Conservation (phyloP, 1,140 invertebrate species). For the Heliconius hermathena region DNA sequence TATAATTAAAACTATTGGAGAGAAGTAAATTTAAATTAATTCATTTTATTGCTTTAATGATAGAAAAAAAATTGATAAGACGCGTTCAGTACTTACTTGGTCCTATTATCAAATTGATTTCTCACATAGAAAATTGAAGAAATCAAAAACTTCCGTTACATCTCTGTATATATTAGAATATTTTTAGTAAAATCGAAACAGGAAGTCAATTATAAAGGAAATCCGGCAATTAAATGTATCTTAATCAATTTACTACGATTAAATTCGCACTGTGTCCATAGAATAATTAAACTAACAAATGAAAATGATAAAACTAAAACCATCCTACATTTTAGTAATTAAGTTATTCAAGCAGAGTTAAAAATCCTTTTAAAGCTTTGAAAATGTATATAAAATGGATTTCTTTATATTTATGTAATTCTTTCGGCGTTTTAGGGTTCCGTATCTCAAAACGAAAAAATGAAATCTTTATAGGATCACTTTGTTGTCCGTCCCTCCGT, state of each 20-base stretch:
- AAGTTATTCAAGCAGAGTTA: background rate
- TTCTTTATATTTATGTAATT: no score
- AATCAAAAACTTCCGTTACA: constrained; percentile 4
- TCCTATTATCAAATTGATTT: background rate
- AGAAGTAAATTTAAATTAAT: no score
- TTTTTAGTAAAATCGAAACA: constrained; percentile 1
- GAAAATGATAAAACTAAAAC: background rate
- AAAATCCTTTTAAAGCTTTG: background rate
- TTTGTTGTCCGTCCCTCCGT: no score
- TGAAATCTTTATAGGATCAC: no score
- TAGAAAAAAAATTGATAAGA: no score
- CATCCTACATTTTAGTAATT: background rate
- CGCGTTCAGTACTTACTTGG: no score
- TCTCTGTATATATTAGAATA: constrained; percentile 8
- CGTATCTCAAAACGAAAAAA: no score
- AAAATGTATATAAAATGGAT: no score
- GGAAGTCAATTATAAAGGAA: constrained; percentile 7
- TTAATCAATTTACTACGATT: constrained; percentile 2
- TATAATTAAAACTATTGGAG: no score
- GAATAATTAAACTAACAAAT: background rate
- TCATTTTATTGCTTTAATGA: no score
- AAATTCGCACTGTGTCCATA: background rate
- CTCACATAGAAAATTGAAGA: constrained; percentile 9
- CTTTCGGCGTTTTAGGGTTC: no score
- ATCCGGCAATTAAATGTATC: background rate